Conservation (phyloP, 2,888 invertebrate genomes). For the Lottia gigantea region DNA sequence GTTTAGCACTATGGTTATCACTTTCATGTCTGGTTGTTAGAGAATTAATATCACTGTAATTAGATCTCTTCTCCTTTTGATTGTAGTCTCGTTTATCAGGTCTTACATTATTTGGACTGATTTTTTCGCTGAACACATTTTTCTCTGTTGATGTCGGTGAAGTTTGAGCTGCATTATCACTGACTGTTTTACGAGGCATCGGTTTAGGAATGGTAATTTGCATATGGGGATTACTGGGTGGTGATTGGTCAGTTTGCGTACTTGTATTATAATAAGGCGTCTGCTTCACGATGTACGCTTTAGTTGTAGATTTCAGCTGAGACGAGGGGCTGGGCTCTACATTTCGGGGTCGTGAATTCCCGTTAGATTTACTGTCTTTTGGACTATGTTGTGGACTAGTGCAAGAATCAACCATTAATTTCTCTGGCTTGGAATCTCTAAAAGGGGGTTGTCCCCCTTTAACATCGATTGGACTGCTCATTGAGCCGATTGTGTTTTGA, state of each 20-base stretch:
- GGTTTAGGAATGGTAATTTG: conserved; percentile 25
- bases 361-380: conserved; percentile 14
- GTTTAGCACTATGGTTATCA: background rate
- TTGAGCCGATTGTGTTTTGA: conserved; percentile 37
- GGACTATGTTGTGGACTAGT: conserved; percentile 25
- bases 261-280: conserved; percentile 61
- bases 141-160: conserved; percentile 26
- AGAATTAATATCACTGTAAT: conserved; percentile 1
- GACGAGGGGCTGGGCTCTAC: conserved; percentile 9
- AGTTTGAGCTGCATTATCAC: conserved; percentile 25
- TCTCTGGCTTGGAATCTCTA: conserved; percentile 7
- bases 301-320: conserved; percentile 19
- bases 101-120: conserved; percentile 21
- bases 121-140: conserved; percentile 38
- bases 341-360: background rate
- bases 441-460: conserved; percentile 8
- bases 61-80: background rate
- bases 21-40: background rate
- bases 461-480: conserved; percentile 36
- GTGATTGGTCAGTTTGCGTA: conserved; percentile 57
- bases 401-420: conserved; percentile 20
- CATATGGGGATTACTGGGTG: conserved; percentile 28
- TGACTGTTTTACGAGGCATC: conserved; percentile 28
- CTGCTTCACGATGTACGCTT: conserved; percentile 48
- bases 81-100: background rate